Evolutionary conservation across 2,888 invertebrate species (phyloP).

Genomic region (Mesodorylaimus sp.): DNA sequence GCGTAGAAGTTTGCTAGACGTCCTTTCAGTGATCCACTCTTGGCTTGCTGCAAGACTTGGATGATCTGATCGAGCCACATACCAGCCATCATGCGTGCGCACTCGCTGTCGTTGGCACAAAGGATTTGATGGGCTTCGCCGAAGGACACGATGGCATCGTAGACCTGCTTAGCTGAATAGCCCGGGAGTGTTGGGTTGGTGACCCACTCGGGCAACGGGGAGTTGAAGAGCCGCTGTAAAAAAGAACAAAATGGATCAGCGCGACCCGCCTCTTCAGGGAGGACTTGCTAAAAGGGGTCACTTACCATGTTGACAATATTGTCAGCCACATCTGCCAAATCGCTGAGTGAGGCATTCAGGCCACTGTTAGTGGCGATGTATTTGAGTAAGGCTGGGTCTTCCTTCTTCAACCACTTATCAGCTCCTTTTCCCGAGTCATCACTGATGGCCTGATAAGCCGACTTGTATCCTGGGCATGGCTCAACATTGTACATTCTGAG

Average conservation of each 20-base stretch:
- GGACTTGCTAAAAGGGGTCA: too few relatives aligned
- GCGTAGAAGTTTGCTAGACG: conserved; percentile 16
- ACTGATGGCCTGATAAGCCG: conserved; percentile 17
- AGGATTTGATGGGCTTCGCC: conserved; percentile 8
- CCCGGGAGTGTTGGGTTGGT: conserved; percentile 1
- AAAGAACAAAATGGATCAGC: too few relatives aligned
- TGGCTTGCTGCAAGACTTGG: conserved; percentile 2
- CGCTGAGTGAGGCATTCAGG: conserved; percentile 16
- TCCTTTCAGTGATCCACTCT: conserved; percentile 13
- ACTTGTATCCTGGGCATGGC: conserved; percentile 15
- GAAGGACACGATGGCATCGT: conserved; percentile 1
- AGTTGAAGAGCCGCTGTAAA: too few relatives aligned
- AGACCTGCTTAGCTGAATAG: background rate
- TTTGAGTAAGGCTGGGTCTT: conserved; percentile 8
- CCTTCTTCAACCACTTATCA: conserved; percentile 11
- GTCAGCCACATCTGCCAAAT: conserved; percentile 20
- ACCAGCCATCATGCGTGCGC: conserved; percentile 4
- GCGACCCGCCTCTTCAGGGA: too few relatives aligned
- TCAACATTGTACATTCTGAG: conserved; percentile 20
- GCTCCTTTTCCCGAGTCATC: conserved; percentile 15
- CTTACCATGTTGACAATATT: conserved; percentile 17
- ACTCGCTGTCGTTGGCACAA: background rate
- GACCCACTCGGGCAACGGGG: conserved; percentile 7
- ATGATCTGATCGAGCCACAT: conserved; percentile 5
- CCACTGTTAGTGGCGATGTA: conserved; percentile 16